Base-by-base conservation (phyloP, 2,888 invertebrate species). In the Acronicta leporina region DNA sequence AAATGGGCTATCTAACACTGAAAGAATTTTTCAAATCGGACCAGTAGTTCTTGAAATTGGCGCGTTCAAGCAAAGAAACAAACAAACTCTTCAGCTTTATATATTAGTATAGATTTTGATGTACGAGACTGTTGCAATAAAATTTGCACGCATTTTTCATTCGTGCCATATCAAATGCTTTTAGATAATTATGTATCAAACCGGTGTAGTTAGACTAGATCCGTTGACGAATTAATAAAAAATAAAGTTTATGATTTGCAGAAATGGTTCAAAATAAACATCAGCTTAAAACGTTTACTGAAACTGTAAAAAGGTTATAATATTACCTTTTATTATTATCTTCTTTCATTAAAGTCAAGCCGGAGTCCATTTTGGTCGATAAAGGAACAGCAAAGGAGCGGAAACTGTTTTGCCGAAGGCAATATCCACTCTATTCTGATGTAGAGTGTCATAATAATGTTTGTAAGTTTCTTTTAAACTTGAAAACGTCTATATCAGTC, bases 321-420 rank as follows among this genome's bases (percentile, higher is more conserved):
- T 20, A 20, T n/a, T 4, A 20, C 20, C 20, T 20, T 20, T 20
- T 20, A 20, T 16, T 40, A 43, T 63, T 63, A 38, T 46, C 45
- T 33, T 38, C 9, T 46, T 40, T 65, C 33, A 66, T 56, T 65
- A 57, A 71, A 66, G 58, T 57, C 20, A 55, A 59, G 44, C 33
- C 11, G 4, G 3, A 54, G 25, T 41, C 30, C 3, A 27, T 8
- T 45, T 33, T 52, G 20, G 13, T 47, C 52, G 50, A 72, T 67
- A 53, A 67, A 59, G 60, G 35, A 51, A 38, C 46, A 38, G 14
- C 41, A 47, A 60, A 44, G 60, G 35, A 54, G 35, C 61, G 73
- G 61, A 72, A 53, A 42, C 53, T 60, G 50, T 72, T 72, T 54
- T 46, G 67, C 68, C 52, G 72, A 59, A 67, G 67, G 73, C 62